phyloP scores from a whole-genome alignment of 2,888 invertebrate genomes.

The Gibbula magus region DNA sequence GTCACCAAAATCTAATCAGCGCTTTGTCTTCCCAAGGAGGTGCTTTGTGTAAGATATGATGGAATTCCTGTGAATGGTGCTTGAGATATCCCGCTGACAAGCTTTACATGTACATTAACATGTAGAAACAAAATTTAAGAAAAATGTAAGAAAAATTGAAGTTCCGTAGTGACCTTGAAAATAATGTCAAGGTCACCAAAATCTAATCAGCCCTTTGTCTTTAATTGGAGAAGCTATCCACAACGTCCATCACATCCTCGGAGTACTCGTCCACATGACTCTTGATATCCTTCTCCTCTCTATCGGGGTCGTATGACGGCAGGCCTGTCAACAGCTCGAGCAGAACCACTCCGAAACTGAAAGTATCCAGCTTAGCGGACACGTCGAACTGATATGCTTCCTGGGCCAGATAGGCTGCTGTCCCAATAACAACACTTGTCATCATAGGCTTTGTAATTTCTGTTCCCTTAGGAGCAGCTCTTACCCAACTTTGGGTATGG shows the following conservation, averaged over 20 bases:
- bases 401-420: slow-evolving; percentile 92
- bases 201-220: slow-evolving; percentile 79
- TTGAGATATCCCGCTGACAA: too few relatives aligned
- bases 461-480: slow-evolving; percentile 74
- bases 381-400: slow-evolving; percentile 85
- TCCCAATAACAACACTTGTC: slow-evolving; percentile 88
- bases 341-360: slow-evolving; percentile 91
- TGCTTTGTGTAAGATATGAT: too few relatives aligned
- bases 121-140: too few relatives aligned
- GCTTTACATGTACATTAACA: too few relatives aligned
- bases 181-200: too few relatives aligned
- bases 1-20: too few relatives aligned
- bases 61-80: too few relatives aligned
- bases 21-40: too few relatives aligned
- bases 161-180: too few relatives aligned
- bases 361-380: slow-evolving; percentile 94
- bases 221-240: slow-evolving; percentile 80
- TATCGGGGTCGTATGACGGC: slow-evolving; percentile 77
- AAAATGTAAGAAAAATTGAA: too few relatives aligned
- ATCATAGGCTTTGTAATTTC: slow-evolving; percentile 75
- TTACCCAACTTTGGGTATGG: slow-evolving; percentile 90
- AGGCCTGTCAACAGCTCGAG: slow-evolving; percentile 88
- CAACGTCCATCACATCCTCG: slow-evolving; percentile 75
- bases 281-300: slow-evolving; percentile 77
- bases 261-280: slow-evolving; percentile 58